Conservation (phyloP, 2,113 vertebrate species). For the Phylloscopus whistleri region DNA sequence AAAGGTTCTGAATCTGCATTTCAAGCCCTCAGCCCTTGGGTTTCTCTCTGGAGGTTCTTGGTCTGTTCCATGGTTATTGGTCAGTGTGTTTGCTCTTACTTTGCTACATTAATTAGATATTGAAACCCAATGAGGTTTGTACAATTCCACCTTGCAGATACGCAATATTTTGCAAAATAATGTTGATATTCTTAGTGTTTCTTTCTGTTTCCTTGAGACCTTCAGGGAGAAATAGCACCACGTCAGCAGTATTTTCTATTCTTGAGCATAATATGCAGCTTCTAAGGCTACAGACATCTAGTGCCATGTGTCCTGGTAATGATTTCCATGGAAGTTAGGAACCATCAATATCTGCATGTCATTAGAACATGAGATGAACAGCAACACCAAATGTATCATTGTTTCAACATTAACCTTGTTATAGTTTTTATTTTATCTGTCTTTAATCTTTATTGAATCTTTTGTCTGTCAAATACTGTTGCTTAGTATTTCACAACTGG, state of each 20-base stretch:
- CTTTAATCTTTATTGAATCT: background rate
- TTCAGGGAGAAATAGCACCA: background rate
- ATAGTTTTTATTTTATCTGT: background rate
- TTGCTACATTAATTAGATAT: background rate
- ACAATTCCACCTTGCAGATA: background rate
- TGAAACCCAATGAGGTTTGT: background rate
- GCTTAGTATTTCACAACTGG: background rate
- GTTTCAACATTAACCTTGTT: background rate
- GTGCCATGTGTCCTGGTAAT: accelerated
- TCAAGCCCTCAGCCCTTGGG: background rate
- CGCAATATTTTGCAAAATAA: background rate
- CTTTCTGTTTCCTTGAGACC: background rate
- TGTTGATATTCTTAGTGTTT: background rate
- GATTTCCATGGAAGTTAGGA: background rate
- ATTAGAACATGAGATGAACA: background rate
- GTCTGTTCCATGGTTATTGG: background rate
- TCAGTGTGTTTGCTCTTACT: background rate
- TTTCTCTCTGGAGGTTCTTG: background rate
- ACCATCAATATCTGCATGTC: background rate
- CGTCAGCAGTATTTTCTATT: background rate
- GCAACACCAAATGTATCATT: background rate
- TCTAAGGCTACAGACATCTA: background rate
- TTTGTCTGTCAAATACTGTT: background rate
- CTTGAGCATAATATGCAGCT: background rate
- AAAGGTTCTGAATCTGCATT: background rate